These are phyloP conservation scores for Delia radicum DNA, from an alignment of 1,140 invertebrate species.

Conservation along the genomic window DNA sequence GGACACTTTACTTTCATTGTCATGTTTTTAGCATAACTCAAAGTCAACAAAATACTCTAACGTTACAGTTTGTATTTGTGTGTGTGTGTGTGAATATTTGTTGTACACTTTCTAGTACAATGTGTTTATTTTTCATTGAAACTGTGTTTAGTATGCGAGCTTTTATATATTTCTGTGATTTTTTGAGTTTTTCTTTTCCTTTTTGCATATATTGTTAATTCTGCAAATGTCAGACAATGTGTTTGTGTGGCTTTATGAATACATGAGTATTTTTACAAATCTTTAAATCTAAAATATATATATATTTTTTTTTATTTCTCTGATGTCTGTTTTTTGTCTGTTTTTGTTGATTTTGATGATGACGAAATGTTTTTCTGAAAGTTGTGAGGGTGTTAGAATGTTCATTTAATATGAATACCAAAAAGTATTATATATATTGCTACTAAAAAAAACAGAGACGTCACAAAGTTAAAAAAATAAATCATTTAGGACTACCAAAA, in stretches of 20 bases:
- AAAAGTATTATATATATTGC: no score
- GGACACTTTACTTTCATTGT: constrained; percentile 9
- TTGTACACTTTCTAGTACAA: neutral
- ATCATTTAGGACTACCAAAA: no score
- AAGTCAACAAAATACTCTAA: neutral
- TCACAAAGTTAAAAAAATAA: no score
- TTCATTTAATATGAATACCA: no score
- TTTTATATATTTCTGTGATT: neutral
- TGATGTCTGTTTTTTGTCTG: neutral
- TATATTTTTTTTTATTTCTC: no score
- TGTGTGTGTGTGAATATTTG: neutral
- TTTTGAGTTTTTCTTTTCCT: neutral
- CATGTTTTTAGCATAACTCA: constrained; percentile 11
- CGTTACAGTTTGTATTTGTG: neutral
- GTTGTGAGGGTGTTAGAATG: no score
- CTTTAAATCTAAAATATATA: neutral
- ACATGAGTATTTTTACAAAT: neutral
- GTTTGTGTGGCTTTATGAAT: neutral
- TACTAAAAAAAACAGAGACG: no score
- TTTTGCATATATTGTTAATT: neutral
- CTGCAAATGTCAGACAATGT: neutral
- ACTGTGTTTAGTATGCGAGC: neutral
- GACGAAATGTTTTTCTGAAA: neutral
- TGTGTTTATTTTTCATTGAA: neutral
- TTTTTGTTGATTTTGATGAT: neutral